These are phyloP conservation scores for Dorcus hopei DNA, from an alignment of 2,888 invertebrate species.

Conservation along the genomic window DNA sequence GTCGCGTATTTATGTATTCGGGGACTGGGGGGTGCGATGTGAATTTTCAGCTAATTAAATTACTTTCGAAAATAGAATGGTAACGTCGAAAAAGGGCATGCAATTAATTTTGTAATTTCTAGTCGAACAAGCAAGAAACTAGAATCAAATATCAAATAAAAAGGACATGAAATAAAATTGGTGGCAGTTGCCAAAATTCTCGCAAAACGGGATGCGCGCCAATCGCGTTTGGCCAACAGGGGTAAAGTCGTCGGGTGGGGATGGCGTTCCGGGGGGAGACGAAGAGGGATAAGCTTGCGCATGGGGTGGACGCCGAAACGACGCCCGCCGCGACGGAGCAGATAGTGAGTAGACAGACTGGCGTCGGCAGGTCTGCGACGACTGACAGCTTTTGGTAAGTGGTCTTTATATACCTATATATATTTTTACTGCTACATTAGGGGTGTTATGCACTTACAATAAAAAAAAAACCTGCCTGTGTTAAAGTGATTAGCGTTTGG, in stretches of 20 bases:
- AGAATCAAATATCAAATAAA: conserved; percentile 11
- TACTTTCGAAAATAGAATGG: too few relatives aligned
- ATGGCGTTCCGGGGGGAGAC: conserved; percentile 7
- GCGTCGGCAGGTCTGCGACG: conserved; percentile 49
- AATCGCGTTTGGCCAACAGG: conserved; percentile 20
- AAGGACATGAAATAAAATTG: conserved; percentile 25
- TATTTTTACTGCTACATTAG: conserved; percentile 6
- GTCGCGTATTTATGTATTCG: too few relatives aligned
- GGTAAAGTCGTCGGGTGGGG: conserved; percentile 15
- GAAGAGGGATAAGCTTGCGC: conserved; percentile 50
- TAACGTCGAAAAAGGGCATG: neutral
- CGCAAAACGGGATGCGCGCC: conserved; percentile 31
- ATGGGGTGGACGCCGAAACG: conserved; percentile 61
- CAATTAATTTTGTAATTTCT: conserved; percentile 2
- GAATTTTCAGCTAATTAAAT: too few relatives aligned
- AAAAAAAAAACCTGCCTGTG: neutral
- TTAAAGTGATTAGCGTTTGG: neutral
- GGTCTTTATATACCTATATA: conserved; percentile 26
- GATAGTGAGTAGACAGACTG: conserved; percentile 53
- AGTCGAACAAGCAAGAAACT: conserved; percentile 1
- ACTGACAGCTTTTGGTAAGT: conserved; percentile 35
- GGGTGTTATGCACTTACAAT: conserved; percentile 2
- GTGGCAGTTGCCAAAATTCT: conserved; percentile 36
- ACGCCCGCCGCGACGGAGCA: conserved; percentile 59
- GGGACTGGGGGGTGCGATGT: too few relatives aligned